phyloP scores from a whole-genome alignment of 2,797 vertebrate genomes.

The Sciurus carolinensis region DNA sequence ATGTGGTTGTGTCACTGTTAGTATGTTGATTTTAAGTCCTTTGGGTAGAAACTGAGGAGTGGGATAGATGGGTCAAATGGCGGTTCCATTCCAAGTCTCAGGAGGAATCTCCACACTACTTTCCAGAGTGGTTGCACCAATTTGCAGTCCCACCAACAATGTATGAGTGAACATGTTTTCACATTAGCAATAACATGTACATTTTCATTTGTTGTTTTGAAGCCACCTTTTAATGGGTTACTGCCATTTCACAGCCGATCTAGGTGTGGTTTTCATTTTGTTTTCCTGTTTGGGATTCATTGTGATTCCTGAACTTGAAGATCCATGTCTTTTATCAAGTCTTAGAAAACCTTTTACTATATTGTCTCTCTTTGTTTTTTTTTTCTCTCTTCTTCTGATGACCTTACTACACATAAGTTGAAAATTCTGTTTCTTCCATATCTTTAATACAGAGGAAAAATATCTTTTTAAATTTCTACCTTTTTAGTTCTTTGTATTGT shows the following conservation, averaged over 20 bases:
- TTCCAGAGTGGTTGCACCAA: no score
- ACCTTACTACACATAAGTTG: neutral
- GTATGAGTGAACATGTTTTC: neutral
- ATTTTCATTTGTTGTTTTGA: neutral
- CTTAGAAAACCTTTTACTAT: neutral
- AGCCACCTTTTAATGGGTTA: neutral
- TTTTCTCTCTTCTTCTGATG: neutral
- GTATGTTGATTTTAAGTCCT: no score
- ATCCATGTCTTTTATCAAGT: neutral
- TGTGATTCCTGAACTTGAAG: neutral
- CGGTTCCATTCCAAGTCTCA: no score
- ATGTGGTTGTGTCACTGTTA: no score
- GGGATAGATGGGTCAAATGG: no score
- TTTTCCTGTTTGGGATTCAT: neutral
- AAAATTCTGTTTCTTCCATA: neutral
- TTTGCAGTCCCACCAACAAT: no score
- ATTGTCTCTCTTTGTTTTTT: neutral
- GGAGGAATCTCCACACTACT: no score
- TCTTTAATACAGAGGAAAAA: neutral
- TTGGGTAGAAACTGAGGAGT: no score
- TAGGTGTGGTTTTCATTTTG: neutral
- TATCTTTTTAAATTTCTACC: neutral
- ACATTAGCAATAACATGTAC: neutral
- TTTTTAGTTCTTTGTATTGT: neutral
- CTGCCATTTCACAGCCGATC: neutral